Base-by-base conservation (phyloP, 92 coral and sea anemone genomes). In the Zoanthus sociatus region DNA sequence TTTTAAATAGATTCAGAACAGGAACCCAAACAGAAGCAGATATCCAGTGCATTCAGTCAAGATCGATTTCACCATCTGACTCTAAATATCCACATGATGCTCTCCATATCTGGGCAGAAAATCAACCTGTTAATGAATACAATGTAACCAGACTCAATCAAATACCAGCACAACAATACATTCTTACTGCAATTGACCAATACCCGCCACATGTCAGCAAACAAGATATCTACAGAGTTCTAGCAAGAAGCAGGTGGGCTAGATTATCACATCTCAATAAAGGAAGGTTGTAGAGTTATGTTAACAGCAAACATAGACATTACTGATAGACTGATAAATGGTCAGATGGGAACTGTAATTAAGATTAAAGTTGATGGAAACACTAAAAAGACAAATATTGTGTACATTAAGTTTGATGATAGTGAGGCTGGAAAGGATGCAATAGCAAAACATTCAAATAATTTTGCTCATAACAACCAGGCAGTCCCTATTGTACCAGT, bases 261-360 rank as follows among this genome's bases (percentile, higher is more conserved):
- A 63, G 88, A 89, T 44, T 79, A 30, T 71, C 48, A 84, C 32
- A 89, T 79, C 77, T 86, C 9, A 37, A 88, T 84, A 18, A 92
- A 84, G 78, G 90, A 88, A 85, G 82, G 87, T 51, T 83, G 76
- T 53, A 89, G 92, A 89, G 90, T 89, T 9, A 84, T 81, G 94
- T 73, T 92, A 1, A 88, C 94, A 26, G 76, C 74, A 72, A 87
- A 82, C 87, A 84, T 89, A 67, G 81, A 87, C 70, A 87, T 91
- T 48, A 58, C 84, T 77, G 92, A 88, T 84, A 86, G 94, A 91
- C 92, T 85, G 6, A 86, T 89, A 67, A 91, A 91, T 91, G 92
- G 89, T 69, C 94, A 88, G 31, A 91, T 91, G 92, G 90, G 92
- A 84, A 91, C 92, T 78, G 94, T 91, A 72, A 76, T 84, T 78